Conservation (phyloP, 1,140 invertebrate genomes). For the Drosophila murphyi region DNA sequence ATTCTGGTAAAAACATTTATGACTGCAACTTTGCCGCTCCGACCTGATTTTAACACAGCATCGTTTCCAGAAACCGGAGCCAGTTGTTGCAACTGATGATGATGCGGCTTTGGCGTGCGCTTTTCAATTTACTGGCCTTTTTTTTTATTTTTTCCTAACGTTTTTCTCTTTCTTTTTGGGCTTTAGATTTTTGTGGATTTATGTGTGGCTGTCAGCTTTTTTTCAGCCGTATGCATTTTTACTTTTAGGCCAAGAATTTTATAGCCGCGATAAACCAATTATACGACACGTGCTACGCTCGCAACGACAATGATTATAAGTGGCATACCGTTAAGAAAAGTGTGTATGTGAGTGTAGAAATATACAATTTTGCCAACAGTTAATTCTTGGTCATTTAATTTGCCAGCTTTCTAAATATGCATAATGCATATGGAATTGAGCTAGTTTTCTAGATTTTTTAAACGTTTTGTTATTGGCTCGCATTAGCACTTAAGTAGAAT, state of each 20-base stretch:
- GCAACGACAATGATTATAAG: constrained; percentile 19
- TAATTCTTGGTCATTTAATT: constrained; percentile 63
- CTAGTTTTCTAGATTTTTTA: constrained; percentile 77
- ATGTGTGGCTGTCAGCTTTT: constrained; percentile 74
- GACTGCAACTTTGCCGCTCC: constrained; percentile 51
- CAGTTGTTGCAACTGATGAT: constrained; percentile 58
- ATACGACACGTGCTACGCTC: constrained; percentile 57
- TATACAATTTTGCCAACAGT: constrained; percentile 51
- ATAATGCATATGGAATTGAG: constrained; percentile 49
- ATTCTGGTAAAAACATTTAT: constrained; percentile 39
- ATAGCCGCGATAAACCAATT: constrained; percentile 51
- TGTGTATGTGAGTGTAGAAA: constrained; percentile 7
- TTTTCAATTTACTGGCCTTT: constrained; percentile 76
- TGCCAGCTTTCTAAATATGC: constrained; percentile 65
- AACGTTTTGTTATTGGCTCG: constrained; percentile 76
- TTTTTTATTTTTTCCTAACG: constrained; percentile 32
- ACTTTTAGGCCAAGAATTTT: constrained; percentile 71
- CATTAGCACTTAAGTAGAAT: constrained; percentile 77
- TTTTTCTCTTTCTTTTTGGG: constrained; percentile 24
- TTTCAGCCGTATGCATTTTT: constrained; percentile 64
- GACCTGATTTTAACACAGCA: constrained; percentile 72
- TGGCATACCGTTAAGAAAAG: constrained; percentile 46
- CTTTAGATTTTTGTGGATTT: constrained; percentile 64
- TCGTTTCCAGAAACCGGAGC: constrained; percentile 67
- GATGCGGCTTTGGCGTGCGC: constrained; percentile 80